Evolutionary conservation across 2,113 vertebrate genomes (phyloP), one percentile per base, ranked within the genome.

Genomic region (Amphiprion ocellaris): DNA sequence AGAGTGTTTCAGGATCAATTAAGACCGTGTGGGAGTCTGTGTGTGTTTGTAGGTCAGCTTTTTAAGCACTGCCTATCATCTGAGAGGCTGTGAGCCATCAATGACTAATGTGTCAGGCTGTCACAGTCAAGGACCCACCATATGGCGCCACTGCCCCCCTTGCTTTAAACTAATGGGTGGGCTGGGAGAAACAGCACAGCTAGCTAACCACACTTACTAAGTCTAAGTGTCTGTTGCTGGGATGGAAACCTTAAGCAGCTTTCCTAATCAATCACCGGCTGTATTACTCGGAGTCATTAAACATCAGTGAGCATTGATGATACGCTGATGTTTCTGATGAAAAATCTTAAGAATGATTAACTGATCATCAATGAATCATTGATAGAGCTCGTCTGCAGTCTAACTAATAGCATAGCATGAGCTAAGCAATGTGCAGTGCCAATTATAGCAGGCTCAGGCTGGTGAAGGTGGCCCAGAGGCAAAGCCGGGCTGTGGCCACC

Each of bases 21-120:
- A 84, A 70, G 69, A 73, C 72, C 76, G 61, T 76, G 68, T 24
- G 56, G 26, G 52, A 58, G 24, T 55, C 33, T 63, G 63, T 63
- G 74, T 72, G 50, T 69, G 74, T 90, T 89, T 90, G 84, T 83
- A 85, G 90, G 85, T 90, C 90, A 90, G 80, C 54, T 77, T 89
- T 90, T 85, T 86, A 87, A 90, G 90, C 84, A 87, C 87, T 88
- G 90, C 86, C 90, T 88, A 92, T 90, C 83, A 89, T 91, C 87
- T 64, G 69, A 90, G 86, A 91, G 87, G 87, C 89, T 90, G 77
- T 75, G 79, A 92, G 85, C 89, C 88, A 92, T 92, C 88, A 93
- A 84, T 93, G 90, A 93, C 91, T 93, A 91, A 93, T 93, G 87
- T 89, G 88, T 91, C 92, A 92, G 90, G 90, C 91, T 93, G 90